A percentile compares a stretch with the other conserved stretches of the same genome.
Evolutionary conservation across 2,888 invertebrate species (phyloP).

Genomic region (Tetanocera ferruginea): DNA sequence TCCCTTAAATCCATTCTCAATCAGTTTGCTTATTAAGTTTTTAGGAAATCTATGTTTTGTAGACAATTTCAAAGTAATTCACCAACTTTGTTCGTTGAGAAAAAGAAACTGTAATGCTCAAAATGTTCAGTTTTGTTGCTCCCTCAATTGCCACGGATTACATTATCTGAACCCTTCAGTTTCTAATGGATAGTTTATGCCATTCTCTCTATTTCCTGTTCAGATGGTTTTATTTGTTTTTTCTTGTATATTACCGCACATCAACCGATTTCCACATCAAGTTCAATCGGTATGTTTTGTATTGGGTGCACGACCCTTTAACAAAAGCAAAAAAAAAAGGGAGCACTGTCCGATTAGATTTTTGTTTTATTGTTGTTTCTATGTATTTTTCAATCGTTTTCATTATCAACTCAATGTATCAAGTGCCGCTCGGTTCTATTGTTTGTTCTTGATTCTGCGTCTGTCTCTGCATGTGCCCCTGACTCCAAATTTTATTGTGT

Average conservation of each 20-base stretch:
- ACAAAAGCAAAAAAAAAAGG: not conserved
- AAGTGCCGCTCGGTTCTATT: conserved; percentile 19
- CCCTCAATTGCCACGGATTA: too few relatives aligned
- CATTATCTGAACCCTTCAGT: too few relatives aligned
- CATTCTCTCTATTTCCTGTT: too few relatives aligned
- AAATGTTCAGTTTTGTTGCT: too few relatives aligned
- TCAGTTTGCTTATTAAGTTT: too few relatives aligned
- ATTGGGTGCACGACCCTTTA: not conserved
- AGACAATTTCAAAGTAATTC: too few relatives aligned
- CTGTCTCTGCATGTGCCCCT: not conserved
- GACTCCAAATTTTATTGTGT: not conserved
- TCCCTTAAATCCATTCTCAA: too few relatives aligned
- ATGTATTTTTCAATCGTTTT: not conserved
- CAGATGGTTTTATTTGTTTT: too few relatives aligned
- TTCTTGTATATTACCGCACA: not conserved
- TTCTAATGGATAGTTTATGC: too few relatives aligned
- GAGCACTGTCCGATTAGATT: conserved; percentile 26
- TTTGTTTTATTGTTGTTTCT: not conserved
- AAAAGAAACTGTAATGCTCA: too few relatives aligned
- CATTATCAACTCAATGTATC: conserved; percentile 5
- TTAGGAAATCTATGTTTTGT: too few relatives aligned
- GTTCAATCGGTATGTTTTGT: not conserved
- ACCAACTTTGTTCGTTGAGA: too few relatives aligned
- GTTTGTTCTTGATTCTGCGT: not conserved
- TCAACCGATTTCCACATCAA: not conserved